Evolutionary conservation across 2,797 vertebrate species (phyloP), one percentile per base, ranked within the genome.

Genomic region (Chaetodon trifasciatus): DNA sequence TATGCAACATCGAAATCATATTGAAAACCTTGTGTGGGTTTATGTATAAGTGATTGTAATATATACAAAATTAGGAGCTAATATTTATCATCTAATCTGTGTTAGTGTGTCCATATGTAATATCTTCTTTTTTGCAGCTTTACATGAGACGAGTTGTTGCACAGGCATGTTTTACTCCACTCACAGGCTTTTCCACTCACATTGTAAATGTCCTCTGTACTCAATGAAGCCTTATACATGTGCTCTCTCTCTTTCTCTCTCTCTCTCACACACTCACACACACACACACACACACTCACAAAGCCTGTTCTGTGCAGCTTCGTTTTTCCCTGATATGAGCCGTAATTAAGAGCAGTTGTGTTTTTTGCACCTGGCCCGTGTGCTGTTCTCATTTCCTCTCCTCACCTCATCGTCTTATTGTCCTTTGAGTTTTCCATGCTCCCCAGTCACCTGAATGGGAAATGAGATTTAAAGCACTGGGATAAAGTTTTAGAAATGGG

Each of bases 331-430:
- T 46, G 76, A 84, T 82, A 57, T 39, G 46, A 81, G 71, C 75
- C 70, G 21, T 88, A 87, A 82, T 80, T 82, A 80, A 74, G 78
- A 89, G 86, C 88, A 84, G 86, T 80, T 87, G 83, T 89, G 89
- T 90, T 90, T 90, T 78, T 82, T 81, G 88, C 90, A 93, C 89
- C 91, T 92, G 92, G 88, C 75, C 84, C 65, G 53, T 66, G 65
- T 72, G 79, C 79, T 83, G 73, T 70, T 91, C 88, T 92, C 88
- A 91, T 93, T 91, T 92, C 90, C 90, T 91, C 83, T 78, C 88
- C 82, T 83, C 70, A 55, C 85, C 86, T 84, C 77, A 75, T 89
- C 88, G 86, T 83, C 76, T 88, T 87, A 81, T 89, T 82, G 76
- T 91, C 74, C 70, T 84, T 47, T 74, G 75, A 77, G 70, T 84